Conservation (phyloP, 2,888 invertebrate genomes). For the Choreutis nemorana region DNA sequence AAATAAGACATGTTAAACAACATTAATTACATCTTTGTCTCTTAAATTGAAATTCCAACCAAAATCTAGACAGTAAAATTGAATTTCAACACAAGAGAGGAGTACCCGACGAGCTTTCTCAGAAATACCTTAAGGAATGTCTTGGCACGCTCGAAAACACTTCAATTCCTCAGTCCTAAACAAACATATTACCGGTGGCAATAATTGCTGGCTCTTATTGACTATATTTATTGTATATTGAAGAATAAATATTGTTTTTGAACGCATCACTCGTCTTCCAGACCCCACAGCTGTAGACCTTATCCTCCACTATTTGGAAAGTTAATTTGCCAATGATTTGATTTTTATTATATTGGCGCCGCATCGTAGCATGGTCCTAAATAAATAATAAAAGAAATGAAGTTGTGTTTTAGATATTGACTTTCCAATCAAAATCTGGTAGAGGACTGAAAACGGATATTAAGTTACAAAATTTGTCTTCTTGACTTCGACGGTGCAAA, state of each 20-base stretch:
- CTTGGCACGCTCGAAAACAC: slow-evolving; percentile 57
- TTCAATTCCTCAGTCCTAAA: slow-evolving; percentile 63
- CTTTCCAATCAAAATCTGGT: neutral
- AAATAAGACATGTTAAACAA: too few species aligned
- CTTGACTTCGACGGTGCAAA: slow-evolving; percentile 20
- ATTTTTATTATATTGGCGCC: slow-evolving; percentile 26
- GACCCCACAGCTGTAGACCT: slow-evolving; percentile 46
- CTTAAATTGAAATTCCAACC: too few species aligned
- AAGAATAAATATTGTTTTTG: slow-evolving; percentile 58
- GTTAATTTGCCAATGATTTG: slow-evolving; percentile 53
- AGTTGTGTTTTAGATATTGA: too few species aligned
- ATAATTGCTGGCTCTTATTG: slow-evolving; percentile 62
- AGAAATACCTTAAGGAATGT: slow-evolving; percentile 50
- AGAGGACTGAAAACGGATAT: neutral
- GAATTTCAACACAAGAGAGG: too few species aligned
- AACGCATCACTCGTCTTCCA: slow-evolving; percentile 55
- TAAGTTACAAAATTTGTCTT: neutral
- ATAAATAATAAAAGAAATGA: too few species aligned
- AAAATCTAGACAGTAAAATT: too few species aligned
- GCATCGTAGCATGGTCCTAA: slow-evolving; percentile 9
- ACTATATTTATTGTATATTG: slow-evolving; percentile 63
- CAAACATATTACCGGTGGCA: slow-evolving; percentile 59
- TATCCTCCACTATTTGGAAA: slow-evolving; percentile 31
- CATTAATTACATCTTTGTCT: too few species aligned
- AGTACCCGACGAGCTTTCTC: slow-evolving; percentile 14